Evolutionary conservation across 1,140 invertebrate genomes (phyloP).

Genomic region (Metopolophium dirhodum): DNA sequence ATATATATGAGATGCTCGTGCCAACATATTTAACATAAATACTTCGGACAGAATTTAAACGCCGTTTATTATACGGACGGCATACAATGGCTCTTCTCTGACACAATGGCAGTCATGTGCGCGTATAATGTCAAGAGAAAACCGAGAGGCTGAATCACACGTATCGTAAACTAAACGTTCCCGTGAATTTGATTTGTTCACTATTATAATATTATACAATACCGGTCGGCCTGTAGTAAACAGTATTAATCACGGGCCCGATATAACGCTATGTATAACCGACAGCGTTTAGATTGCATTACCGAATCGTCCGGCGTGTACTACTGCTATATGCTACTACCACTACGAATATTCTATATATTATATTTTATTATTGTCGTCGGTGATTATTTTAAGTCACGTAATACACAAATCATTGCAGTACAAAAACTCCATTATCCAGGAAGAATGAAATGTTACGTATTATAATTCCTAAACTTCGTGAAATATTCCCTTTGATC

Average conservation of each 20-base stretch:
- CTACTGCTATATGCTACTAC: not conserved
- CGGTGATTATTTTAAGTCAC: conserved; percentile 5
- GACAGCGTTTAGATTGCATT: conserved; percentile 14
- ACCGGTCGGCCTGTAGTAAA: not conserved
- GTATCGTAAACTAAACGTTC: conserved; percentile 31
- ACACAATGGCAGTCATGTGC: conserved; percentile 48
- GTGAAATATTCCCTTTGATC: conserved; percentile 10
- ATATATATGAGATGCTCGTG: not conserved
- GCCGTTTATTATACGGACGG: conserved; percentile 35
- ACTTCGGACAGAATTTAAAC: conserved; percentile 48
- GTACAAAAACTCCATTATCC: not conserved
- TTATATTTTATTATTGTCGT: conserved; percentile 24
- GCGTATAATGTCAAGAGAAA: conserved; percentile 36
- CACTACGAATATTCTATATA: not conserved
- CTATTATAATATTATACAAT: not conserved
- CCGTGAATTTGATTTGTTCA: conserved; percentile 38
- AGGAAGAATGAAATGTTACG: not conserved
- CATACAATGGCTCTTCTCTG: conserved; percentile 36
- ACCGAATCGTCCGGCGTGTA: not conserved
- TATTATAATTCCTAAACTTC: not conserved
- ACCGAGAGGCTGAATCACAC: conserved; percentile 10
- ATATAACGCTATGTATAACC: not conserved
- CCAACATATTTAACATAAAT: conserved; percentile 39
- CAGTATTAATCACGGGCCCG: not conserved
- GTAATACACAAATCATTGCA: not conserved